A percentile compares a stretch with the other conserved stretches of the same genome.
Evolutionary conservation across 2,797 vertebrate species (phyloP).

Genomic region (Novumbra hubbsi): DNA sequence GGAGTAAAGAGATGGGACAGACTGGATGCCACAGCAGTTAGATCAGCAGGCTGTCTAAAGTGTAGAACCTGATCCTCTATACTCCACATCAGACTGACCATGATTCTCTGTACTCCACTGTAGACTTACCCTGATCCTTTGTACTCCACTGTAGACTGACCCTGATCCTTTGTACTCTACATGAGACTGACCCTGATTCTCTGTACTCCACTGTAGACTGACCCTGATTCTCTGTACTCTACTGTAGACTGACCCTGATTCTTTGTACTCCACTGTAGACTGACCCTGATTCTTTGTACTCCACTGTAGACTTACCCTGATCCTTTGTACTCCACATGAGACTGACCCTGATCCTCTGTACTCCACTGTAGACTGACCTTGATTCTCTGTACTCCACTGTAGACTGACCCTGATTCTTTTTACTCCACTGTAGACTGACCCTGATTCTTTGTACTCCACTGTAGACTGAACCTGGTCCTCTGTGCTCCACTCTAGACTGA

Average conservation of each 20-base stretch:
- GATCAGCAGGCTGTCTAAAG: slow-evolving; percentile 18
- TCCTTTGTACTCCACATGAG: not conserved
- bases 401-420: no score
- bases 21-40: slow-evolving; percentile 28
- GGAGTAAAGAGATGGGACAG: no score
- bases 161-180: no score
- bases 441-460: not conserved
- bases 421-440: not conserved
- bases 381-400: no score
- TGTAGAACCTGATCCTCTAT: not conserved
- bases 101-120: not conserved
- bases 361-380: not conserved
- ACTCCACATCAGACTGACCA: not conserved
- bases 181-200: not conserved
- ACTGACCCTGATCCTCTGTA: no score
- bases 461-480: not conserved
- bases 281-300: no score
- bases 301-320: not conserved
- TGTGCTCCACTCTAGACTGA: no score
- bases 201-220: not conserved
- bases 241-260: not conserved
- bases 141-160: no score
- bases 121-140: no score
- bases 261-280: no score
- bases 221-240: not conserved